Conservation (phyloP, 2,888 invertebrate genomes). For the Himalopsyche anomala region DNA sequence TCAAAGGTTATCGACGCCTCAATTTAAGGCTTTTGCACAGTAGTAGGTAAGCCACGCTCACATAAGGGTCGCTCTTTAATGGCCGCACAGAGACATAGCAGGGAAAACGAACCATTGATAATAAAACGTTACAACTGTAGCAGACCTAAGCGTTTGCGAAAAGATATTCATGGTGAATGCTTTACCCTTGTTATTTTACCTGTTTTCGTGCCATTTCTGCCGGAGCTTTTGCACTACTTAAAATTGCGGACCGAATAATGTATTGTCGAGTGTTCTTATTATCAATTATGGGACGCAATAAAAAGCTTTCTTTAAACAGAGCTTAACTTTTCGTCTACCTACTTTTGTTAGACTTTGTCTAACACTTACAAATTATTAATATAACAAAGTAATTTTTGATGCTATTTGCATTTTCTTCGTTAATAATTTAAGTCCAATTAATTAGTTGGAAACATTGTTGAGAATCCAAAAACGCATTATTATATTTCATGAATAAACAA, state of each 20-base stretch:
- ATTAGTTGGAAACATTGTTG: no score
- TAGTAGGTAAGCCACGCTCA: constrained; percentile 38
- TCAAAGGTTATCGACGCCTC: not conserved
- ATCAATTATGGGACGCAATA: constrained; percentile 5
- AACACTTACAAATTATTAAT: no score
- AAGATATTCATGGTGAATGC: constrained; percentile 28
- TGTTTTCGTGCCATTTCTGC: not conserved
- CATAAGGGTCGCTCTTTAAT: constrained; percentile 43
- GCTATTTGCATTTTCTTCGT: no score
- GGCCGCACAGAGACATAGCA: constrained; percentile 38
- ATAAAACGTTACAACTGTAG: constrained; percentile 39
- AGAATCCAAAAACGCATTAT: no score
- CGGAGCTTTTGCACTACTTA: constrained; percentile 1
- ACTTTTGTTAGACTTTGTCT: no score
- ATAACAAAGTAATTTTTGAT: no score
- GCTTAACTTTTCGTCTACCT: no score
- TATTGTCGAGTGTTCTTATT: not conserved
- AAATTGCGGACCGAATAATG: constrained; percentile 2
- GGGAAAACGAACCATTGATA: constrained; percentile 38
- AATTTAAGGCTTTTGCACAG: constrained; percentile 6
- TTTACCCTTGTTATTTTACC: constrained; percentile 23
- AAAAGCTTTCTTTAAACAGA: no score
- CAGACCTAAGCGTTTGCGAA: constrained; percentile 27
- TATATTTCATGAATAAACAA: no score
- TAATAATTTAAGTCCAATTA: no score